phyloP scores from a whole-genome alignment of 2,888 invertebrate genomes.

The Lamellibrachia satsuma region DNA sequence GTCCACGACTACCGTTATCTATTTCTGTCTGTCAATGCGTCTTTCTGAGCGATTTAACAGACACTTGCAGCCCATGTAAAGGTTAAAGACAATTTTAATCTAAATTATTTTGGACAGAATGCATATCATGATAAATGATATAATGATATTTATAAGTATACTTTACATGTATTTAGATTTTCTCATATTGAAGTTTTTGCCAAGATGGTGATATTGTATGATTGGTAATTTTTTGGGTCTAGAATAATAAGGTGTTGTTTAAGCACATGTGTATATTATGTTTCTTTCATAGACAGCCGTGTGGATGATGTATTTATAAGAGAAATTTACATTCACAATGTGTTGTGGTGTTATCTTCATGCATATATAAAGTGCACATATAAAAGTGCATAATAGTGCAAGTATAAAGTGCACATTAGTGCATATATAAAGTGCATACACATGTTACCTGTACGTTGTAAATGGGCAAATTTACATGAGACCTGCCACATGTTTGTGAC shows the following conservation, averaged over 20 bases:
- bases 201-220: neutral
- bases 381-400: neutral
- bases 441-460: neutral
- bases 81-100: neutral
- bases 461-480: neutral
- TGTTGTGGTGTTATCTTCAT: neutral
- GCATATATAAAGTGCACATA: neutral
- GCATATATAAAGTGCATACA: neutral
- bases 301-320: neutral
- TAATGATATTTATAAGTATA: neutral
- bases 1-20: neutral
- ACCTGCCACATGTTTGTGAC: neutral
- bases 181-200: neutral
- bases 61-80: neutral
- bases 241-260: neutral
- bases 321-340: neutral
- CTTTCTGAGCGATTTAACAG: neutral
- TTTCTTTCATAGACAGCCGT: neutral
- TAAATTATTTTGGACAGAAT: neutral
- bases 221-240: neutral
- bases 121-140: neutral
- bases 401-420: neutral
- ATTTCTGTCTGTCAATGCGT: neutral
- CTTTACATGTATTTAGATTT: neutral
- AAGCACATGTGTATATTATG: neutral